Percentiles rank a stretch among this genome's conserved stretches.
Conservation (phyloP, 2,797 vertebrate species). For the Eremophila alpestris region DNA sequence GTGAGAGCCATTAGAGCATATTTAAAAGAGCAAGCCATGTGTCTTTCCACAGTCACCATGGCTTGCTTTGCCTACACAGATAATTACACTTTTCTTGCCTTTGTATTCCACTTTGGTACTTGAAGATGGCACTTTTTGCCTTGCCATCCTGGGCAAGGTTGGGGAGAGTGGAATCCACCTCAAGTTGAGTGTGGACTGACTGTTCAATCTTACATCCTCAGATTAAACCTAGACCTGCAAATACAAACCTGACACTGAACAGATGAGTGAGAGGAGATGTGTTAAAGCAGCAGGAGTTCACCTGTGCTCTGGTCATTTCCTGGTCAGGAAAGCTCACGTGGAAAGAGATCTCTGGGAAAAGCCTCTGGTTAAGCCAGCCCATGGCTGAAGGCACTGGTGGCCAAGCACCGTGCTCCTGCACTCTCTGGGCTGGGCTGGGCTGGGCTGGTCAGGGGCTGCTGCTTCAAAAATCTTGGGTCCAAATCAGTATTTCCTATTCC, state of each 20-base stretch:
- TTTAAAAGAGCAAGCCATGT: not conserved
- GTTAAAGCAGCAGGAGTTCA: not conserved
- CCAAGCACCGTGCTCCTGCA: rapidly evolving
- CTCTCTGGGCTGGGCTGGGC: not conserved
- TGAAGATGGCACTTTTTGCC: not conserved
- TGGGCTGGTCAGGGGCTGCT: not conserved
- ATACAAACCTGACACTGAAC: not conserved
- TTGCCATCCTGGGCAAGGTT: not conserved
- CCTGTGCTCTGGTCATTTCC: not conserved
- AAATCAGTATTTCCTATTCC: not conserved
- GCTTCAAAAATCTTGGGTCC: not conserved
- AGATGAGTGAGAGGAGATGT: not conserved
- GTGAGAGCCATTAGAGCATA: not conserved
- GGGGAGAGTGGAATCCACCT: not conserved
- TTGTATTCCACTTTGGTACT: not conserved
- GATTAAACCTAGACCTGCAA: not conserved
- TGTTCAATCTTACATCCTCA: not conserved
- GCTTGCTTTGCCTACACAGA: not conserved
- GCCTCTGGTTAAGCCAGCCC: not conserved
- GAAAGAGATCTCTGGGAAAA: not conserved
- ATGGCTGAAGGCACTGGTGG: not conserved
- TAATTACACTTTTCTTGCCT: not conserved
- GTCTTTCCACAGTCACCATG: not conserved
- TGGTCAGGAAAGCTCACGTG: not conserved
- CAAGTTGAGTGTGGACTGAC: not conserved